Evolutionary conservation across 2,797 vertebrate species (phyloP).

Genomic region (Scleropages formosus): DNA sequence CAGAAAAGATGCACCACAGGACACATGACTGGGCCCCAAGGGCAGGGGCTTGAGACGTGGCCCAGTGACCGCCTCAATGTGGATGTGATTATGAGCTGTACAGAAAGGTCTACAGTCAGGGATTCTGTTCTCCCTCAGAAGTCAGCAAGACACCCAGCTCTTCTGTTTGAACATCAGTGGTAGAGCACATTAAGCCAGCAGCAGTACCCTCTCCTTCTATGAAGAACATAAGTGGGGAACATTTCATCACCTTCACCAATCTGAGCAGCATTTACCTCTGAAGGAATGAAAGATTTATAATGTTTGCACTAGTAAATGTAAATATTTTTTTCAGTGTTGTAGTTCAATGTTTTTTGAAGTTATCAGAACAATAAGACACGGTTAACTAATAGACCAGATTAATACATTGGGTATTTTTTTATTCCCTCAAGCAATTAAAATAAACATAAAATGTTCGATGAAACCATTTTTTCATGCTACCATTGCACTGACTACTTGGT

Average conservation of each 20-base stretch:
- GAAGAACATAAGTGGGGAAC: not conserved
- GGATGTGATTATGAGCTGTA: conserved; percentile 19
- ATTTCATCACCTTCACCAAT: not conserved
- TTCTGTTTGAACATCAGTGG: conserved; percentile 26
- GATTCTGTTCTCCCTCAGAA: conserved; percentile 4
- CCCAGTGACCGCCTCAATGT: conserved; percentile 2
- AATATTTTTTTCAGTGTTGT: too few relatives aligned
- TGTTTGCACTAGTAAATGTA: too few relatives aligned
- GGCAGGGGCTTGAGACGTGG: not conserved
- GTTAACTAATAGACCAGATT: too few relatives aligned
- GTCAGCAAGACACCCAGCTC: conserved; percentile 6
- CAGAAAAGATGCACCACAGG: not conserved
- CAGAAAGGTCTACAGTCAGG: not conserved
- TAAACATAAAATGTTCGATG: too few relatives aligned
- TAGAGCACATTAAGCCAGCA: not conserved
- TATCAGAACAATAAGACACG: too few relatives aligned
- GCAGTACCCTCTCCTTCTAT: not conserved
- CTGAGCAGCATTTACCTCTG: not conserved
- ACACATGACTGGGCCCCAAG: not conserved
- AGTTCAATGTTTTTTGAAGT: too few relatives aligned
- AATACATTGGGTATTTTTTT: too few relatives aligned
- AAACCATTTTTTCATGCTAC: too few relatives aligned
- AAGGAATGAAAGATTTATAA: too few relatives aligned
- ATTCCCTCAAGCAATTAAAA: too few relatives aligned
- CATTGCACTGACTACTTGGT: too few relatives aligned